Evolutionary conservation across 2,888 invertebrate genomes (phyloP), one percentile per base, ranked within the genome.

Genomic region (Quadroppia sp.): DNA sequence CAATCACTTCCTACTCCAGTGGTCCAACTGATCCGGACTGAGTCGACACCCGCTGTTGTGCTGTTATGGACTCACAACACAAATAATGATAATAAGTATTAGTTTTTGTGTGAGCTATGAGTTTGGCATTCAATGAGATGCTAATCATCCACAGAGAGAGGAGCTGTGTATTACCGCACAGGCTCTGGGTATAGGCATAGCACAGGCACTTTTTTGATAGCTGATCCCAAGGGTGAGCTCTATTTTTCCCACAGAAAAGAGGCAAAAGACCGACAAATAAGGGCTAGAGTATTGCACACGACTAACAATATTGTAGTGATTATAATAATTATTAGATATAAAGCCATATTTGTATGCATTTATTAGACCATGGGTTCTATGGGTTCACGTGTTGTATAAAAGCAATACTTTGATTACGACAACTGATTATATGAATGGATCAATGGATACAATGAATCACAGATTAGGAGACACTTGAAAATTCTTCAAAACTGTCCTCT

Each of bases 191-290:
- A 56, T 28, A 25, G 28, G 25, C 23, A 56, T 25, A 56, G 56
- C 28, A 56, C 28, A 56, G 20, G 23, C 11, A 64, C 30, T 36
- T 9, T n/a, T 64, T 64, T 64, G 64, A 64, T 30, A 30, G 64
- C 36, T 64, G 15, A 36, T 64, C 64, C 64, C 64, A 36, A 36
- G 36, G 32, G 36, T 64, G 28, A 61, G 4, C 36, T 64, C n/a
- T n/a, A 64, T 20, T 64, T 56, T 64, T 64, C 64, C 64, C 64
- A 64, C 64, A 64, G 64, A 64, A 61, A 61, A 56, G 56, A 56
- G 56, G 56, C 56, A 56, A 56, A 56, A 64, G 64, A n/a, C 64
- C 36, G 36, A 64, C 64, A 64, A 64, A 64, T 64, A 64, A 64
- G 32, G 28, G 36, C 64, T 17, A 30, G 11, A 50, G n/a, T 45